A percentile compares a stretch with the other conserved stretches of the same genome.
Conservation (phyloP, 2,113 vertebrate species). For the Rattus rattus region DNA sequence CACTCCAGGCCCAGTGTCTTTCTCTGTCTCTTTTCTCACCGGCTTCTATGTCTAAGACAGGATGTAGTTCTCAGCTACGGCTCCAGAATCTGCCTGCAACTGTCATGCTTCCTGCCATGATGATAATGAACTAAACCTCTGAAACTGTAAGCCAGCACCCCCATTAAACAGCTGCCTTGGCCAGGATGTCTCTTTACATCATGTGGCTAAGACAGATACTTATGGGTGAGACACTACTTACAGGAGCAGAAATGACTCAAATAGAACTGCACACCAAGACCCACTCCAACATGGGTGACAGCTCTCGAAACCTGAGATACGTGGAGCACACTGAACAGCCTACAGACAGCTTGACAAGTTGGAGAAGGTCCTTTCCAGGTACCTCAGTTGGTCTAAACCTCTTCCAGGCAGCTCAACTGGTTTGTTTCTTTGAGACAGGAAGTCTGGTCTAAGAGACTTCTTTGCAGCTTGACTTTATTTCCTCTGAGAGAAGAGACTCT, state of each 20-base stretch:
- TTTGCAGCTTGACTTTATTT: neutral
- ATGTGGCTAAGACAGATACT: neutral
- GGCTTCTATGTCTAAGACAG: neutral
- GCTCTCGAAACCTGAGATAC: neutral
- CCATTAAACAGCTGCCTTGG: neutral
- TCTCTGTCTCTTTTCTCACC: neutral
- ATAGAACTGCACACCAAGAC: neutral
- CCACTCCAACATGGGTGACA: neutral
- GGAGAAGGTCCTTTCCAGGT: neutral
- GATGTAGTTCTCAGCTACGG: neutral
- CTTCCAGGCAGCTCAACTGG: neutral
- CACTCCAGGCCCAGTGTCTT: neutral
- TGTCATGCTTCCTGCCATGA: neutral
- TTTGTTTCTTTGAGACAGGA: neutral
- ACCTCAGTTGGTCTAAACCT: neutral
- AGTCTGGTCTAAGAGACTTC: neutral
- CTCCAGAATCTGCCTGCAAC: neutral
- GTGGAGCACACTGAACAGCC: neutral
- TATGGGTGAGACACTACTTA: neutral
- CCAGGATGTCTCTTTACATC: neutral
- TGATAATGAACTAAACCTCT: neutral
- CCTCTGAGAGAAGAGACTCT: neutral
- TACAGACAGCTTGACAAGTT: neutral
- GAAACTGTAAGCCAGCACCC: neutral
- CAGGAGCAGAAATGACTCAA: neutral